These are phyloP conservation scores for Lamellibrachia luymesi DNA, from an alignment of 1,140 invertebrate genomes.

Conservation along the genomic window DNA sequence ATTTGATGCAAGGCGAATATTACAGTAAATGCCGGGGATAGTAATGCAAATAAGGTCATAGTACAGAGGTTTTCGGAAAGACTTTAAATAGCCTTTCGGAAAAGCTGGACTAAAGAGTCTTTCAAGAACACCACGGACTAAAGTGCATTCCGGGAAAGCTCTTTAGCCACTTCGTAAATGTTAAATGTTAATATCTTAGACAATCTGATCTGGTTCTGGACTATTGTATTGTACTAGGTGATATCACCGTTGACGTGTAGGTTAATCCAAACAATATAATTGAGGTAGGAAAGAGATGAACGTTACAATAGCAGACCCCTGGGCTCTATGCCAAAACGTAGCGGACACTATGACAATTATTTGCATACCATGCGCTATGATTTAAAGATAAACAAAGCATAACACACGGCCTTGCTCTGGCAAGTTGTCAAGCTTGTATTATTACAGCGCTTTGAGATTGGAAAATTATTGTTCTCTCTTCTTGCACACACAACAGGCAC, in stretches of 20 bases:
- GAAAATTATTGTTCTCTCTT: neutral
- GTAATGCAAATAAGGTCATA: no score
- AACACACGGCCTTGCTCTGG: neutral
- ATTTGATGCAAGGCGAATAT: no score
- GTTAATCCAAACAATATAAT: neutral
- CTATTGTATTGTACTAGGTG: neutral
- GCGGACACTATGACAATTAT: neutral
- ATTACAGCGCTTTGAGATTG: neutral
- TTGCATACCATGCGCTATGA: neutral
- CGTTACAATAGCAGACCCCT: neutral
- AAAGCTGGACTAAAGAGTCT: no score
- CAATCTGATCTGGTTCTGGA: neutral
- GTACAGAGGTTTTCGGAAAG: no score
- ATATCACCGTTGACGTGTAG: neutral
- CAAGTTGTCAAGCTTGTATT: neutral
- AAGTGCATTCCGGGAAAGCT: no score
- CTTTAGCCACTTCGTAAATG: neutral
- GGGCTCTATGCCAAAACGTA: neutral
- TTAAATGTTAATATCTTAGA: neutral
- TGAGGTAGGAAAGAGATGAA: neutral
- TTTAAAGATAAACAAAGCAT: neutral
- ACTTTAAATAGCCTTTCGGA: no score
- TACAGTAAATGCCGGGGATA: no score
- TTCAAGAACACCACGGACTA: no score
- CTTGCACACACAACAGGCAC: neutral